A percentile compares a stretch with the other conserved stretches of the same genome.
Conservation (phyloP, 2,888 invertebrate species). For the Microctonus aethiopoides region DNA sequence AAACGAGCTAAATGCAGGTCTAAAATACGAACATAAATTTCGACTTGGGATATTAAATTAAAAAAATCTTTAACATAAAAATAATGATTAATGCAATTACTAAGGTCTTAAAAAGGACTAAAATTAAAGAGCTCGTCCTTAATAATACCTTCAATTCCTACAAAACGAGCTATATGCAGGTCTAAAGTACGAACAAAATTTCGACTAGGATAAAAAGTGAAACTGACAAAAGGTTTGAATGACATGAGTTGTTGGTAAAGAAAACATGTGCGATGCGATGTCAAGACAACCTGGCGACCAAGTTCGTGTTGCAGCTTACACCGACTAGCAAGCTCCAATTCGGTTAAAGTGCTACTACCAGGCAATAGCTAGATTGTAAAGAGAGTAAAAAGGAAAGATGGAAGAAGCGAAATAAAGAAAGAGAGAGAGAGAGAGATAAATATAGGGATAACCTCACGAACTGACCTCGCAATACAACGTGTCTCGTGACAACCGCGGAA, state of each 20-base stretch:
- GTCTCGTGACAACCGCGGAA: conserved; percentile 28
- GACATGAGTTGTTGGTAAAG: not conserved
- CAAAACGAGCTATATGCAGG: too few relatives aligned
- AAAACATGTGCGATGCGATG: conserved; percentile 6
- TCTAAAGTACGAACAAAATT: too few relatives aligned
- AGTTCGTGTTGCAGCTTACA: conserved; percentile 29
- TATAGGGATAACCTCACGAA: conserved; percentile 32
- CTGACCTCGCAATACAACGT: conserved; percentile 26
- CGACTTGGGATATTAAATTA: too few relatives aligned
- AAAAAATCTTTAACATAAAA: too few relatives aligned
- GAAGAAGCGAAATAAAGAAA: conserved; percentile 18
- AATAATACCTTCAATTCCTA: too few relatives aligned
- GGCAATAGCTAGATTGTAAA: conserved; percentile 27
- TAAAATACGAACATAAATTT: too few relatives aligned
- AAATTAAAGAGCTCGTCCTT: too few relatives aligned
- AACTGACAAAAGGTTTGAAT: not conserved
- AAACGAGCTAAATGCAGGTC: too few relatives aligned
- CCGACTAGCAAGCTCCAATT: conserved; percentile 24
- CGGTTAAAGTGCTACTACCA: conserved; percentile 33
- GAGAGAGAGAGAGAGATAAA: conserved; percentile 16
- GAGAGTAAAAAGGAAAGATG: conserved; percentile 28
- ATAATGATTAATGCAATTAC: too few relatives aligned
- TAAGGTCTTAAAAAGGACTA: too few relatives aligned
- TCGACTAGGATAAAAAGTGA: too few relatives aligned
- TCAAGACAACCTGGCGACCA: conserved; percentile 19